Percentiles rank a stretch among this genome's conserved stretches.
phyloP scores from a whole-genome alignment of 2,113 vertebrate species.

The Poeciliopsis retropinna region DNA sequence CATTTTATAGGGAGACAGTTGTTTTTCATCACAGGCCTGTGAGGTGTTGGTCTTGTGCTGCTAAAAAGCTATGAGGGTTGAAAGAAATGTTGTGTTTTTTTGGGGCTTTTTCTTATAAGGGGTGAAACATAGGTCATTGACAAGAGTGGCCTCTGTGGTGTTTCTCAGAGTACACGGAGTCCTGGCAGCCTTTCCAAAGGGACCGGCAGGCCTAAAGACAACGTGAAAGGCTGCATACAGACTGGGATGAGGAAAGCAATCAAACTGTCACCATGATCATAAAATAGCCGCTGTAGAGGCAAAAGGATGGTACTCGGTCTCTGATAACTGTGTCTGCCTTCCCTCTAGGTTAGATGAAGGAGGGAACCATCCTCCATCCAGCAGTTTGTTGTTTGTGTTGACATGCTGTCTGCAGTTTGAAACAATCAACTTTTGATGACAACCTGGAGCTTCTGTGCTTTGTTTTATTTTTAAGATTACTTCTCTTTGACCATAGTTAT shows the following conservation, averaged over 20 bases:
- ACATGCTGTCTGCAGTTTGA: conserved; percentile 26
- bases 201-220: conserved; percentile 69
- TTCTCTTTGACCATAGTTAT: too few species aligned
- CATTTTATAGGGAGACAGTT: conserved; percentile 19
- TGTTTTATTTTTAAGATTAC: too few species aligned
- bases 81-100: conserved; percentile 29
- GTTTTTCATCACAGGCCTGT: conserved; percentile 13
- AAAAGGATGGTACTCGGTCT: conserved; percentile 69
- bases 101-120: neutral
- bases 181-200: conserved; percentile 56
- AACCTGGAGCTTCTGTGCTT: neutral
- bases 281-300: conserved; percentile 66
- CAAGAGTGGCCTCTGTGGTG: conserved; percentile 51
- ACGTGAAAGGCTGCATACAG: conserved; percentile 55
- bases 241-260: conserved; percentile 68
- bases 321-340: conserved; percentile 62
- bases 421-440: conserved; percentile 15
- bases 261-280: conserved; percentile 76
- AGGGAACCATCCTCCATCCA: neutral
- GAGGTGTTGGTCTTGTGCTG: conserved; percentile 33
- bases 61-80: conserved; percentile 36
- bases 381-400: conserved; percentile 6
- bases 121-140: conserved; percentile 62
- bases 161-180: conserved; percentile 36
- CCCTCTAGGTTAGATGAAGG: conserved; percentile 39